phyloP scores from a whole-genome alignment of 2,888 invertebrate genomes.

The Blera fallax region DNA sequence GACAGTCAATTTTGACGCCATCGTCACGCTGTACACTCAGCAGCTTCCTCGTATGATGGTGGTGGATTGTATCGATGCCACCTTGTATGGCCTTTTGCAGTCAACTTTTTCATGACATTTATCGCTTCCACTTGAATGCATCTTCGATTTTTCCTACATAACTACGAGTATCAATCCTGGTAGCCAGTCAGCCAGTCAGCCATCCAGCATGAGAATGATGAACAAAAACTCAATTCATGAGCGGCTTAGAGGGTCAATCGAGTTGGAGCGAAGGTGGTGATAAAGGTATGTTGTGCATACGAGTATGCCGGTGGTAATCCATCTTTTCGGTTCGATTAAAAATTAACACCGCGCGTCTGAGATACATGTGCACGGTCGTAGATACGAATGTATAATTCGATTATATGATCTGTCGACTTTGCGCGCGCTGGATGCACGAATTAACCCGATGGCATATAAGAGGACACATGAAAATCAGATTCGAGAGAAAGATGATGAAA shows the following conservation, averaged over 20 bases:
- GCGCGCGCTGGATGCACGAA: conserved; percentile 58
- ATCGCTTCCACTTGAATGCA: conserved; percentile 57
- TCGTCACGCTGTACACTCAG: conserved; percentile 58
- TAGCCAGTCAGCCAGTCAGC: background rate
- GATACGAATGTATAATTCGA: conserved; percentile 66
- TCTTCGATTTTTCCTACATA: conserved; percentile 25
- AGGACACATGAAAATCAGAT: conserved; percentile 13
- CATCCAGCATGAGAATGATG: background rate
- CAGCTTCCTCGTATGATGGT: conserved; percentile 11
- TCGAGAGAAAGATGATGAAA: conserved; percentile 39
- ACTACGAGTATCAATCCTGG: conserved; percentile 25
- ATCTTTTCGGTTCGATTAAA: conserved; percentile 55
- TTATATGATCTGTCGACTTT: conserved; percentile 59
- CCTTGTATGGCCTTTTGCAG: conserved; percentile 48
- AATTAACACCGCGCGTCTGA: conserved; percentile 44
- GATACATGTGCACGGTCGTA: conserved; percentile 13
- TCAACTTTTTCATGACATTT: conserved; percentile 61
- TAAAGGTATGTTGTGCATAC: conserved; percentile 33
- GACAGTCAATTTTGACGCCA: conserved; percentile 71
- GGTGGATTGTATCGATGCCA: background rate
- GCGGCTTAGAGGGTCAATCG: conserved; percentile 49
- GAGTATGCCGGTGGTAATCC: conserved; percentile 23
- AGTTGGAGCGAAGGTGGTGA: conserved; percentile 10
- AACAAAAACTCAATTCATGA: conserved; percentile 40
- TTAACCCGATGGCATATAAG: conserved; percentile 19